phyloP scores from a whole-genome alignment of 2,797 vertebrate genomes.

The Tapirus indicus region DNA sequence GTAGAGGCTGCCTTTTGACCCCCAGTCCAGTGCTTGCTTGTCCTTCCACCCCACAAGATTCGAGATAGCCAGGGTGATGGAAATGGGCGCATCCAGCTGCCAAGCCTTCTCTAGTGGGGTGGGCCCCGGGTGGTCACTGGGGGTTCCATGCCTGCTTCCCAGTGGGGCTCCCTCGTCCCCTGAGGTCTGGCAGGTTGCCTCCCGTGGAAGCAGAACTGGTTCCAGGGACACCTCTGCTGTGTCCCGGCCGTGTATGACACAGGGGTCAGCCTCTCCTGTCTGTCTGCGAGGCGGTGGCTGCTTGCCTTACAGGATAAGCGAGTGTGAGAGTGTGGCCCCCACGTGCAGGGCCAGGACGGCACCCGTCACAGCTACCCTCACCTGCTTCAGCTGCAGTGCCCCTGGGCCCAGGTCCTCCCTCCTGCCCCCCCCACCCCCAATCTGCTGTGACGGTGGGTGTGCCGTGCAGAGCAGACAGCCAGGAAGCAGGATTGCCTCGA shows the following conservation, averaged over 20 bases:
- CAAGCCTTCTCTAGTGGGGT: neutral
- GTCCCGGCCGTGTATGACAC: neutral
- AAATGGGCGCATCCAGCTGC: rapidly evolving
- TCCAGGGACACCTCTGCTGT: neutral
- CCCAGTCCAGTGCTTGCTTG: neutral
- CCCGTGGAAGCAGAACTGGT: neutral
- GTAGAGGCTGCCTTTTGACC: neutral
- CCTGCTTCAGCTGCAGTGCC: neutral
- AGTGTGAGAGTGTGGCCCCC: neutral
- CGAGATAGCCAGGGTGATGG: neutral
- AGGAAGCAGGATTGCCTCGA: constrained; percentile 66
- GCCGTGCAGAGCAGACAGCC: neutral
- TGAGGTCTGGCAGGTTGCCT: neutral
- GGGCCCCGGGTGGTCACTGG: neutral
- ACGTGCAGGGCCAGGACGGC: rapidly evolving
- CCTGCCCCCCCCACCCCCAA: rapidly evolving
- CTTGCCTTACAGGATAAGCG: neutral
- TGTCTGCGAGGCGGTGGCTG: neutral
- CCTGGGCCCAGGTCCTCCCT: neutral
- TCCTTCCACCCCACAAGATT: neutral
- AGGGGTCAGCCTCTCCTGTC: neutral
- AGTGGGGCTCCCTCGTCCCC: rapidly evolving
- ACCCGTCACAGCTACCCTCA: neutral
- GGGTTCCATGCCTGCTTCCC: neutral
- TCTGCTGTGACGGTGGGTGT: rapidly evolving